phyloP scores from a whole-genome alignment of 2,797 vertebrate species.

The Cryptoprocta ferox region DNA sequence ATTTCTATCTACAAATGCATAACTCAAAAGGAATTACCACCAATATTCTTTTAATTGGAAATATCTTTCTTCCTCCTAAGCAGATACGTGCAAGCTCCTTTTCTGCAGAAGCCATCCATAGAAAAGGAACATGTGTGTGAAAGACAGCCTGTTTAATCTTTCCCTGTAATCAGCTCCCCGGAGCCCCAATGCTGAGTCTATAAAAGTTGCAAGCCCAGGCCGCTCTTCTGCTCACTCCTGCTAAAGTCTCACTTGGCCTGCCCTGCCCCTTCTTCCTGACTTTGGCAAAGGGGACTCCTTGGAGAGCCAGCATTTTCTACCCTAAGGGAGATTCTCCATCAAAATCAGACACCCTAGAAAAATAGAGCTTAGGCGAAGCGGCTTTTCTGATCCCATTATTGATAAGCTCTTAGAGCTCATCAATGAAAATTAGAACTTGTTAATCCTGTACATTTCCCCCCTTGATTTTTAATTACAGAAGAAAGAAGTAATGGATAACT shows the following conservation, averaged over 20 bases:
- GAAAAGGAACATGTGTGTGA: conserved; percentile 81
- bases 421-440: conserved; percentile 82
- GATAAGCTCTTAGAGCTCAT: conserved; percentile 81
- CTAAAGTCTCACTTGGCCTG: background rate
- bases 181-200: conserved; percentile 78
- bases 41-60: conserved; percentile 76
- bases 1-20: conserved; percentile 68
- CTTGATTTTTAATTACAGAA: conserved; percentile 84
- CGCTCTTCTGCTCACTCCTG: conserved; percentile 25
- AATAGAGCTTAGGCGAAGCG: conserved; percentile 76
- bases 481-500: conserved; percentile 72
- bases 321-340: conserved; percentile 71
- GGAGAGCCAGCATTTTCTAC: conserved; percentile 65
- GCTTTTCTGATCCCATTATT: conserved; percentile 82
- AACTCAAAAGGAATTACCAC: conserved; percentile 73
- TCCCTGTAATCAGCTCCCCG: conserved; percentile 83
- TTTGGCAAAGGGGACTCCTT: conserved; percentile 59
- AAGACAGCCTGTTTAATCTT: conserved; percentile 84
- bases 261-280: conserved; percentile 31
- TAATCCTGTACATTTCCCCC: conserved; percentile 75
- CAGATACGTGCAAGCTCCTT: conserved; percentile 60
- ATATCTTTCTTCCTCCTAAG: conserved; percentile 83
- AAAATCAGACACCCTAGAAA: conserved; percentile 77
- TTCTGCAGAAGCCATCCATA: conserved; percentile 78
- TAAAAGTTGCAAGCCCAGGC: conserved; percentile 64